Base-by-base conservation (phyloP, 2,797 vertebrate genomes). In the Hafferia zeledoni region DNA sequence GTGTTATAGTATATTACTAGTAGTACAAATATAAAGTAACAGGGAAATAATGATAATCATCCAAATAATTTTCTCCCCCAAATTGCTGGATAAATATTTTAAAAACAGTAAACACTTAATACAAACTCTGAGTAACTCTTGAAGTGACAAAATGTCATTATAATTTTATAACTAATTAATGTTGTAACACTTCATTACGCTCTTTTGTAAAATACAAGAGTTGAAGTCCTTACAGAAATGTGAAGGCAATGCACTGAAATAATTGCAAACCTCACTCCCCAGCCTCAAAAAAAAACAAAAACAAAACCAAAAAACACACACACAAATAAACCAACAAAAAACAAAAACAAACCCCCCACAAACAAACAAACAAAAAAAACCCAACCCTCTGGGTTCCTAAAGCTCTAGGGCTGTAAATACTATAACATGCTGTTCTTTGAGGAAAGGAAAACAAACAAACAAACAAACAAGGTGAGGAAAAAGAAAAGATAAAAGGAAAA, bases 181-280 rank as follows among this genome's bases (percentile, higher is more conserved):
- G 6, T 33, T 31, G 41, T 57, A 74, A 37, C 4, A 11, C 10
- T 53, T 6, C 41, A 49, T 74, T 65, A 41, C 49, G 41, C 1
- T 57, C 18, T 49, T 70, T 76, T 63, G 15, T 33, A 87, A 93
- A 77, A 49, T 15, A 23, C 6, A 77, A 39, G 23, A 65, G 15
- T 41, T 17, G n/a, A 87, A 69, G 13, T n/a, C 10, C 3, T 72
- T 49, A 37, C 0, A 0, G 61, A 76, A 86, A 52, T 47, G 18
- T 15, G 13, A 60, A n/a, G 41, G 6, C 14, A 83, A 27, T 43
- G 27, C 9, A 41, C 6, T 61, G 28, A 78, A 65, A 68, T 39
- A 52, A 52, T 5, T 61, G 9, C 1, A 2, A 13, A 31, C 63
- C 4, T 0, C 68, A 4, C 0, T 6, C 3, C 2, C 19, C 2